Conservation (phyloP, 1,140 invertebrate species). For the Monomorium pharaonis region DNA sequence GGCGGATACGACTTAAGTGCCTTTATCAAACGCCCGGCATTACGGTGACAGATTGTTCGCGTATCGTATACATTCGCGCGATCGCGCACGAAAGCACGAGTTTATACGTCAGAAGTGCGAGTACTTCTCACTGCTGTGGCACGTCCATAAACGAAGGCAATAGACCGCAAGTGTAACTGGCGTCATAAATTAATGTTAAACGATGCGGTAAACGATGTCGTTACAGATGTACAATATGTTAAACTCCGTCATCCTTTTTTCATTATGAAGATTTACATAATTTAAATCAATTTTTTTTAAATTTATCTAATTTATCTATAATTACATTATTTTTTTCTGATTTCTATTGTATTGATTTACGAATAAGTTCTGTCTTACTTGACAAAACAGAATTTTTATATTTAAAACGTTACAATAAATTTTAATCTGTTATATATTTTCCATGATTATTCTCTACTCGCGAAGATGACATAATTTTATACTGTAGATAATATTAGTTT, state of each 20-base stretch:
- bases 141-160: neutral
- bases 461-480: too few species aligned
- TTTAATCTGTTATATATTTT: too few species aligned
- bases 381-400: too few species aligned
- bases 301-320: too few species aligned
- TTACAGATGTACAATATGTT: neutral
- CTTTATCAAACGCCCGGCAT: conserved; percentile 65
- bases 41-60: conserved; percentile 63
- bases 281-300: too few species aligned
- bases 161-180: neutral
- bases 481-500: too few species aligned
- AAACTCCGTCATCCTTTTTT: neutral
- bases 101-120: neutral
- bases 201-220: neutral
- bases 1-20: conserved; percentile 70
- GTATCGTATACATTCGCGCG: conserved; percentile 6
- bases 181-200: neutral
- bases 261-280: neutral
- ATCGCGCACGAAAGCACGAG: conserved; percentile 25
- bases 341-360: too few species aligned
- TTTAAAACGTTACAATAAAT: too few species aligned
- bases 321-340: too few species aligned
- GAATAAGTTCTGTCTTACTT: too few species aligned
- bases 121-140: neutral
- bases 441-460: too few species aligned